Base-by-base conservation (phyloP, 2,113 vertebrate genomes). In the Colaptes auratus region DNA sequence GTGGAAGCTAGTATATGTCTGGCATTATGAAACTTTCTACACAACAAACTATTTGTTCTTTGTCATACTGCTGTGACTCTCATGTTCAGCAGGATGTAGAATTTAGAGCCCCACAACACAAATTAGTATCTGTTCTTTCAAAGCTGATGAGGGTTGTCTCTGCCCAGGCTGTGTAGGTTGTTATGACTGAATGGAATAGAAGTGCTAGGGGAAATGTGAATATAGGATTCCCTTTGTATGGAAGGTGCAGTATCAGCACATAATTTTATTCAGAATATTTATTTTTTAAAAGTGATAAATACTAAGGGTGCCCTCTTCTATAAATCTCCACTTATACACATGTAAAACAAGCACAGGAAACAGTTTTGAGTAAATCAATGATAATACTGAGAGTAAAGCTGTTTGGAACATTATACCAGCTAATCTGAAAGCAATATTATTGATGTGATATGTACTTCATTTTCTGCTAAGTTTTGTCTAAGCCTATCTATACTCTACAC, bases 1-100 rank as follows among this genome's bases (percentile, higher is more conserved):
- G 28, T 81, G 30, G 24, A 74, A 88, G 65, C 24, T 63, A 48
- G 30, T 66, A 42, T 85, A 18, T 74, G 63, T 66, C 73, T 61
- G 63, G 24, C 35, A 24, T 77, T 36, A 76, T 82, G 71, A 46
- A 91, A 23, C 61, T 75, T 56, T 50, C 48, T 86, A 48, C 48
- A 53, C 48, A 88, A 24, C 56, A 81, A 60, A n/a, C 64, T 76
- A 1, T 39, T 82, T 90, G 69, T 84, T 92, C 81, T 93, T n/a
- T 88, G 50, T 78, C 86, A 30, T 67, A 9, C 33, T 82, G 58
- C 88, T 83, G 25, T 64, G 75, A 52, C n/a, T 83, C 36, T 50
- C 10, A 6, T 0, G 6, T 73, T 75, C 42, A 81, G 25, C 63
- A 86, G 64, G 79, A 80, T 74, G 72, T 63, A 73, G 46, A 33